Evolutionary conservation across 1,140 invertebrate genomes (phyloP), one percentile per base, ranked within the genome.

Genomic region (Zaprionus capensis): DNA sequence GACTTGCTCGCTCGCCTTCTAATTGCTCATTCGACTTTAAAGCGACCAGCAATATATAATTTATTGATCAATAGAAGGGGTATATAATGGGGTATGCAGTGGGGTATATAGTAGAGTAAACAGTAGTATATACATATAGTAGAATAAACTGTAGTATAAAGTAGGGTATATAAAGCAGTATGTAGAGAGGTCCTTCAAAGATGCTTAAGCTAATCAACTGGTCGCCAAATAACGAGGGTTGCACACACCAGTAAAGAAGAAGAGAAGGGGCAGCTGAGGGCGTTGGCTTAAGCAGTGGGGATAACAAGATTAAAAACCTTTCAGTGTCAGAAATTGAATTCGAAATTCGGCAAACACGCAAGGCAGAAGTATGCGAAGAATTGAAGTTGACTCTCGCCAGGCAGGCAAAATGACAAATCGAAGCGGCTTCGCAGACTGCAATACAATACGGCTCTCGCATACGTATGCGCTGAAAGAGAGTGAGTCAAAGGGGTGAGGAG

Each of bases 291-390:
- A 9, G n/a, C n/a, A 17, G 31, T 2, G 36, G 17, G 69, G 81
- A 67, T 84, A 90, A 90, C 86, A 90, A 90, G 86, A 90, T 90
- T 90, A 90, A 90, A 90, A 90, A 90, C 85, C 85, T 90, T 90
- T 90, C 85, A 90, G 79, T 79, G 73, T 82, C 86, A 82, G 85
- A 90, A 90, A 90, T 90, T 90, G 85, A 90, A 90, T 90, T 90
- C 85, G 41, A 82, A 90, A 90, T 90, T 90, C 85, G 82, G 84
- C 81, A 88, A 86, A 90, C 85, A 46, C 41, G 41, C 41, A 17
- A 41, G 38, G 41, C 41, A 90, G 72, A 90, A 90, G 81, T 85
- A 90, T 90, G 85, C 85, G 82, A 80, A 76, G 81, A 79, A 88
- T 84, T 71, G 81, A 84, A 74, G 57, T 63, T 57, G 74, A 75